Evolutionary conservation across 1,140 invertebrate species (phyloP).

Genomic region (Holotrichia oblita): DNA sequence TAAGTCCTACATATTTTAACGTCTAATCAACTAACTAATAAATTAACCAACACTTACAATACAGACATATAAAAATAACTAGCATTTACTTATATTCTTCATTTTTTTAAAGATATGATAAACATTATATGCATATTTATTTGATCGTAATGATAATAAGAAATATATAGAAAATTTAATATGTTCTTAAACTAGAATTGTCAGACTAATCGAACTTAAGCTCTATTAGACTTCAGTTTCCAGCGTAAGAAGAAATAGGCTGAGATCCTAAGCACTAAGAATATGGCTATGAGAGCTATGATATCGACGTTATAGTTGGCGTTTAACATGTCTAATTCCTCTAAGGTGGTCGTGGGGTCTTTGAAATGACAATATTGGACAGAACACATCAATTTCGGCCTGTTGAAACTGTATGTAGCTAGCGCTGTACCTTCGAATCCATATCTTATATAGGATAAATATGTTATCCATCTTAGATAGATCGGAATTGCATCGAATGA

Average conservation of each 20-base stretch:
- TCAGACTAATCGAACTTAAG: slow-evolving; percentile 62
- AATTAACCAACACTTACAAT: slow-evolving; percentile 25
- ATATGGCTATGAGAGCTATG: slow-evolving; percentile 86
- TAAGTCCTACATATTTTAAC: not conserved
- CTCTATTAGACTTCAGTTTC: slow-evolving; percentile 79
- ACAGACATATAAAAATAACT: slow-evolving; percentile 3
- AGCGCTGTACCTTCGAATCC: slow-evolving; percentile 94
- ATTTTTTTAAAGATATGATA: slow-evolving; percentile 19
- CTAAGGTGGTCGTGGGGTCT: slow-evolving; percentile 87
- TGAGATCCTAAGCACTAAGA: slow-evolving; percentile 84
- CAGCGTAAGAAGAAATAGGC: slow-evolving; percentile 93
- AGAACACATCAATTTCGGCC: slow-evolving; percentile 82
- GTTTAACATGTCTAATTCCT: slow-evolving; percentile 85
- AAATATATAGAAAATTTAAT: slow-evolving; percentile 43
- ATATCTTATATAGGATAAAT: slow-evolving; percentile 94
- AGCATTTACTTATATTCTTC: not conserved
- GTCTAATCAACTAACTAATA: slow-evolving; percentile 21
- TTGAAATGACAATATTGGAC: slow-evolving; percentile 90
- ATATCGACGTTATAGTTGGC: slow-evolving; percentile 82
- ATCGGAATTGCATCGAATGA: slow-evolving; percentile 96
- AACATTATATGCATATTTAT: not conserved
- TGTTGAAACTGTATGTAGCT: slow-evolving; percentile 90
- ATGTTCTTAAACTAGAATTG: slow-evolving; percentile 43
- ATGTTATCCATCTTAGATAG: slow-evolving; percentile 95
- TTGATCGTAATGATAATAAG: slow-evolving; percentile 50